These are phyloP conservation scores for Sitobion miscanthi DNA, from an alignment of 1,140 invertebrate species.

Conservation along the genomic window DNA sequence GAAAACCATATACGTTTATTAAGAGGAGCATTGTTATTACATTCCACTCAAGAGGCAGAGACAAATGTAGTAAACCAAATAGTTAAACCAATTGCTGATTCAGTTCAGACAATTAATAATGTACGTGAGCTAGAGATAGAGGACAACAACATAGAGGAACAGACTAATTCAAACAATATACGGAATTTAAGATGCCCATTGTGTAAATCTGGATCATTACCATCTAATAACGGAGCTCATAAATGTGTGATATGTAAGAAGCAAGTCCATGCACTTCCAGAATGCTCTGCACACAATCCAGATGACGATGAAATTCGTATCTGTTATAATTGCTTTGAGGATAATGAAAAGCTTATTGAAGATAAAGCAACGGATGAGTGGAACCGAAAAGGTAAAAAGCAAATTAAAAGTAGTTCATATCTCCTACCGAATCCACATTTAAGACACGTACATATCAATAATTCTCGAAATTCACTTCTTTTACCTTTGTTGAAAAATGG, in stretches of 20 bases:
- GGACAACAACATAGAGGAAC: background rate
- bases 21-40: background rate
- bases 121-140: no score
- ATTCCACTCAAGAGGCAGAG: background rate
- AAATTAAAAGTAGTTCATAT: background rate
- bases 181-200: background rate
- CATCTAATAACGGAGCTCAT: background rate
- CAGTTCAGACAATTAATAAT: no score
- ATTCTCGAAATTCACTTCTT: background rate
- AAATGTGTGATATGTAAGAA: background rate
- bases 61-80: background rate
- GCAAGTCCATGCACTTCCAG: background rate
- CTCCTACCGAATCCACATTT: background rate
- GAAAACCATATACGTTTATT: background rate
- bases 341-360: background rate
- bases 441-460: background rate
- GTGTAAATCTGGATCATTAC: background rate
- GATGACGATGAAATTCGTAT: conserved; percentile 11
- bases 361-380: background rate
- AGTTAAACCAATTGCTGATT: no score
- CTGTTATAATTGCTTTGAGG: background rate
- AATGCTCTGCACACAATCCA: background rate
- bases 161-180: background rate
- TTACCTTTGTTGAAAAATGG: background rate
- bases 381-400: background rate